phyloP scores from a whole-genome alignment of 2,113 vertebrate species.

The Zosterops pallidus region DNA sequence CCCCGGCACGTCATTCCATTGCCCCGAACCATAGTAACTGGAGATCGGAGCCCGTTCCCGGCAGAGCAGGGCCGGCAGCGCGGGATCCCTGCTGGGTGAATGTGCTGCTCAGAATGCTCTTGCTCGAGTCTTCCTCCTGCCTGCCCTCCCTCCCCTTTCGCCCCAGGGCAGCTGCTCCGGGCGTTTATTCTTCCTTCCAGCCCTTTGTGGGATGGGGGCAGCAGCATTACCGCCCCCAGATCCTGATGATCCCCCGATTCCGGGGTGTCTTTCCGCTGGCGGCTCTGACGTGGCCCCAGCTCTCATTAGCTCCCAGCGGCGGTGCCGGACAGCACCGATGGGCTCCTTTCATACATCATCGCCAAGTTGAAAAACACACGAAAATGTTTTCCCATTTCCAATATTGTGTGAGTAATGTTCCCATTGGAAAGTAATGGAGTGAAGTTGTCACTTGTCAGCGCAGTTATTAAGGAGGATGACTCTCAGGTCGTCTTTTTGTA shows the following conservation, averaged over 20 bases:
- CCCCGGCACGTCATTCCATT: conserved; percentile 48
- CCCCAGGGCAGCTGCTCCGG: not conserved
- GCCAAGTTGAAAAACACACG: conserved; percentile 71
- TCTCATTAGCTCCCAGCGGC: not conserved
- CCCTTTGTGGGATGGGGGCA: not conserved
- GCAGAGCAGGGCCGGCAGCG: not conserved
- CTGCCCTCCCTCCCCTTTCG: not conserved
- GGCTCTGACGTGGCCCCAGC: not conserved
- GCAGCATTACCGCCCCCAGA: fast-evolving
- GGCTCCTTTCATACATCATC: conserved; percentile 68
- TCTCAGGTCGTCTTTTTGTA: conserved; percentile 72
- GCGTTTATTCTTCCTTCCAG: not conserved
- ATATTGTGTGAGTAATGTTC: conserved; percentile 80
- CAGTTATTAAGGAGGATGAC: conserved; percentile 80
- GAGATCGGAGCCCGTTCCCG: not conserved
- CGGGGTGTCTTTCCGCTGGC: not conserved
- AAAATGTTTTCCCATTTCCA: conserved; percentile 77
- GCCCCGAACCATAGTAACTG: conserved; percentile 62
- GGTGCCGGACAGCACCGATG: conserved; percentile 14
- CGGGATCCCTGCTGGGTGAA: not conserved
- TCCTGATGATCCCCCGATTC: not conserved
- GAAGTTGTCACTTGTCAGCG: conserved; percentile 81
- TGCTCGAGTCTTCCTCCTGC: not conserved
- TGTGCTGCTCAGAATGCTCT: not conserved
- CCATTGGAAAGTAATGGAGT: conserved; percentile 82